Evolutionary conservation across 2,797 vertebrate genomes (phyloP).

Genomic region (Paedocypris micromegethes): DNA sequence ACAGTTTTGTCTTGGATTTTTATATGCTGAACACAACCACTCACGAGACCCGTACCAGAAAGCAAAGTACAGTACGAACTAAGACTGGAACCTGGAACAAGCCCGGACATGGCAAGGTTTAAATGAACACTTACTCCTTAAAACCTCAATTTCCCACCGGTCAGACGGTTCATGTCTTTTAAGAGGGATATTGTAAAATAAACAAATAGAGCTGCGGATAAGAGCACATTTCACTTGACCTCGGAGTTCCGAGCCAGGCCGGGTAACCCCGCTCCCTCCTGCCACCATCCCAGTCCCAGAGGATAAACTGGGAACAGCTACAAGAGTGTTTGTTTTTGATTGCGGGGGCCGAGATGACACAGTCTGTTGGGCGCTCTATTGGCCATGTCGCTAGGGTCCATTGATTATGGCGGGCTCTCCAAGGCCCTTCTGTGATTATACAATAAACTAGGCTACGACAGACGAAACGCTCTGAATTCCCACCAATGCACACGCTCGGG

Average conservation of each 20-base stretch:
- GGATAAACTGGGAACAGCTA: slow-evolving; percentile 56
- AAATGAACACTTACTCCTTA: no score
- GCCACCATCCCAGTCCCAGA: slow-evolving; percentile 32
- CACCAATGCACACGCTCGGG: slow-evolving; percentile 9
- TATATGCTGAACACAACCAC: no score
- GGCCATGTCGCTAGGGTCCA: slow-evolving; percentile 72
- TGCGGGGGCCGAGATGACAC: slow-evolving; percentile 69
- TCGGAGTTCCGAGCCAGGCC: slow-evolving; percentile 19
- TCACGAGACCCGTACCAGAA: no score
- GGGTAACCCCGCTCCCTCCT: slow-evolving; percentile 6
- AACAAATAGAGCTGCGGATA: slow-evolving; percentile 27
- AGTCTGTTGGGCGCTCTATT: slow-evolving; percentile 75
- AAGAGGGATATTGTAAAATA: slow-evolving; percentile 29
- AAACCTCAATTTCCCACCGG: slow-evolving; percentile 4
- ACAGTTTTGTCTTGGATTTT: no score
- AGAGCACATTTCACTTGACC: slow-evolving; percentile 34
- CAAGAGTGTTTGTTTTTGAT: slow-evolving; percentile 72
- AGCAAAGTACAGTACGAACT: no score
- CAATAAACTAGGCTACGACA: slow-evolving; percentile 61
- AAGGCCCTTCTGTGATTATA: slow-evolving; percentile 63
- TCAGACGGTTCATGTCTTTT: slow-evolving; percentile 26
- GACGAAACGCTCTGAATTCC: slow-evolving; percentile 32
- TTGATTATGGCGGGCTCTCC: slow-evolving; percentile 64
- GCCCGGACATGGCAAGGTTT: slow-evolving; percentile 1
- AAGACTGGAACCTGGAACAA: not conserved